Evolutionary conservation across 2,797 vertebrate genomes (phyloP), one percentile per base, ranked within the genome.

Genomic region (Gambusia yucatana): DNA sequence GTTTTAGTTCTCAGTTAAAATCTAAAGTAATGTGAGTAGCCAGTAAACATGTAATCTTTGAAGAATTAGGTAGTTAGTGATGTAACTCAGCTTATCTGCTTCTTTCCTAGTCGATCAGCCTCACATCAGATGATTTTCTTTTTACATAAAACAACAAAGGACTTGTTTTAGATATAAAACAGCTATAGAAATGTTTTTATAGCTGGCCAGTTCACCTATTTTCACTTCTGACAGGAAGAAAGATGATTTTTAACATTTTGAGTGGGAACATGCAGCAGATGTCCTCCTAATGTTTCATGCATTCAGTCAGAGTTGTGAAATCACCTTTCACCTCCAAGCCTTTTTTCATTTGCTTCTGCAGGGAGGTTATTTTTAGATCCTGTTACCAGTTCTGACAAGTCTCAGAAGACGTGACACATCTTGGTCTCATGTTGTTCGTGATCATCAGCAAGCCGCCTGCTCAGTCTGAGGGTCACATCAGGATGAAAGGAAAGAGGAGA

Each of bases 41-140:
- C 30, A 69, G 44, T 22, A 0, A 39, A 39, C 65, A 67, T 65
- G 69, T 52, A 52, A 74, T 75, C 44, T 79, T 30, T 79, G 74
- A 89, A 75, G 67, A 77, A 88, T 85, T 77, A 81, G 82, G 76
- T 86, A 79, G 77, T 67, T 73, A 46, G 77, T 36, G 71, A 73
- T 84, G 75, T 88, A 83, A 82, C 86, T 84, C 76, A 82, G 89
- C 87, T 92, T 84, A 87, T 84, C 88, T 86, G 82, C 78, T 88
- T 4, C 57, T 79, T 82, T 52, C 72, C 52, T n/a, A 25, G 1
- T 55, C 9, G 52, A 50, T 22, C 20, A 22, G 20, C 74, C 84
- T 82, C 41, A 46, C 80, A 86, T 91, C 70, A 75, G 48, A 75
- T 74, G 33, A 74, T 84, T 82, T 73, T 67, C 85, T 13, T 22